Conservation (phyloP, 2,888 invertebrate species). For the Chymomyza procnemis region DNA sequence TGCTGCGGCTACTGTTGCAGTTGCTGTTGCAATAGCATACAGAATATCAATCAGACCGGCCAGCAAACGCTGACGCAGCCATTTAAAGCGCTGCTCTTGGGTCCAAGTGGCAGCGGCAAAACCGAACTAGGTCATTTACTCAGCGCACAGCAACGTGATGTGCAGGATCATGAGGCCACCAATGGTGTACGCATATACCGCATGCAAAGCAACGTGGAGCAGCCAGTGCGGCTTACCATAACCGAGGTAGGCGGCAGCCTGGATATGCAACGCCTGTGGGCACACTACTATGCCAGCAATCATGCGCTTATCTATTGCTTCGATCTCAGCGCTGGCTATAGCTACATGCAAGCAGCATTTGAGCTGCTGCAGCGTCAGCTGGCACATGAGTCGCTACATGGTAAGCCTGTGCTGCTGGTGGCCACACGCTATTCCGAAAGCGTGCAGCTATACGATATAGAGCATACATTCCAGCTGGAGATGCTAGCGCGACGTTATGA, state of each 20-base stretch:
- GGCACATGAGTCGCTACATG: constrained; percentile 59
- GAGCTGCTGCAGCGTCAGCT: constrained; percentile 56
- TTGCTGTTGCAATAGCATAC: constrained; percentile 18
- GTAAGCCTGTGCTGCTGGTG: constrained; percentile 73
- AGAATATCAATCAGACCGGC: not conserved
- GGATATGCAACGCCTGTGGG: constrained; percentile 76
- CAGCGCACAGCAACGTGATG: constrained; percentile 46
- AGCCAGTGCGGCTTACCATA: constrained; percentile 46
- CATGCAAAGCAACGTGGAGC: not conserved
- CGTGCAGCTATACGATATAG: constrained; percentile 74
- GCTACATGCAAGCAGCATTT: constrained; percentile 54
- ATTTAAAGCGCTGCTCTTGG: constrained; percentile 71
- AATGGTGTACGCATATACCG: constrained; percentile 73
- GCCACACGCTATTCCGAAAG: constrained; percentile 66
- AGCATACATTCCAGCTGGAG: constrained; percentile 70
- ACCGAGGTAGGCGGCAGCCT: constrained; percentile 76
- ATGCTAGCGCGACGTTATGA: constrained; percentile 55
- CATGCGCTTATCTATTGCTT: constrained; percentile 71
- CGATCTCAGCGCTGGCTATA: constrained; percentile 59
- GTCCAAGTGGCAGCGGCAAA: constrained; percentile 72
- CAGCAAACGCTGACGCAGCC: not conserved
- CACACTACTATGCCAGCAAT: constrained; percentile 67
- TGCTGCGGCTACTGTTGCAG: constrained; percentile 24
- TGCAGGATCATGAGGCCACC: constrained; percentile 60
- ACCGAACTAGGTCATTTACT: constrained; percentile 74